Evolutionary conservation across 2,113 vertebrate genomes (phyloP).

Genomic region (Psilopsiagon aurifrons): DNA sequence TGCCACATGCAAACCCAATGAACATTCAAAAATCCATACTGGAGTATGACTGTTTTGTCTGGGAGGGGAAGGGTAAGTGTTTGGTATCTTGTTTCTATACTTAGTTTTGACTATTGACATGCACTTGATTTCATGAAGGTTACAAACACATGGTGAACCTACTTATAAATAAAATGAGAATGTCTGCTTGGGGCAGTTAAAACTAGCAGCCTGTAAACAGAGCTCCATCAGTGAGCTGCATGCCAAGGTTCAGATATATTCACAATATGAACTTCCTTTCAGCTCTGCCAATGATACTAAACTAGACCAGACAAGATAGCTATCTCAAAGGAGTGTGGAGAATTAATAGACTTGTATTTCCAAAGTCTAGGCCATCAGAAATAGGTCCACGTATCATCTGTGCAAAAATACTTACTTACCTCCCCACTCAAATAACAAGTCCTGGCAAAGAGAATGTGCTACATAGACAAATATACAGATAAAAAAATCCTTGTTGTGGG

Average conservation of each 20-base stretch:
- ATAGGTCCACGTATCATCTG: background rate
- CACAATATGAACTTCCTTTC: constrained; percentile 61
- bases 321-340: constrained; percentile 41
- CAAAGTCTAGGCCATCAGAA: constrained; percentile 31
- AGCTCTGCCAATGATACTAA: constrained; percentile 56
- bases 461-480: background rate
- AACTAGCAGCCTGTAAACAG: constrained; percentile 55
- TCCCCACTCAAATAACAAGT: constrained; percentile 14
- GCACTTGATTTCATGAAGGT: background rate
- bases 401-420: constrained; percentile 21
- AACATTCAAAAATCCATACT: background rate
- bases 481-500: constrained; percentile 6
- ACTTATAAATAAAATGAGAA: constrained; percentile 60
- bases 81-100: constrained; percentile 25
- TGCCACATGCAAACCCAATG: background rate
- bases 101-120: constrained; percentile 33
- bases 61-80: background rate
- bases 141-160: constrained; percentile 41
- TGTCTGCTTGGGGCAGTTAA: constrained; percentile 45
- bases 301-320: constrained; percentile 58
- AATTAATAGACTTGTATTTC: constrained; percentile 54
- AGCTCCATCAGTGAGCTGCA: background rate
- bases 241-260: constrained; percentile 45
- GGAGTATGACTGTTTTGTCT: background rate
- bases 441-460: background rate